Evolutionary conservation across 2,797 vertebrate species (phyloP).

Genomic region (Phoxinus dragarum): DNA sequence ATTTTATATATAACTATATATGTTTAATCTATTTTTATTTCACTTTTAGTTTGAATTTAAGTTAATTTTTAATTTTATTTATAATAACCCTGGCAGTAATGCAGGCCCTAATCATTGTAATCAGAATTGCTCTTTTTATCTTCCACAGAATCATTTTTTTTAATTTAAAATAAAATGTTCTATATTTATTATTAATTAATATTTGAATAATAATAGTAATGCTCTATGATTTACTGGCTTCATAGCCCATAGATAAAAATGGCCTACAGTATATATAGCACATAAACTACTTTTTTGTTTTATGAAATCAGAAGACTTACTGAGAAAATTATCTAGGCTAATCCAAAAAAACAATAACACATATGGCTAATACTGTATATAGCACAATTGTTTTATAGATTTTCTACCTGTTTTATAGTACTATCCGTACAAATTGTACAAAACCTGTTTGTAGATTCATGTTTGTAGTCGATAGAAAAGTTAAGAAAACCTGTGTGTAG

Average conservation of each 20-base stretch:
- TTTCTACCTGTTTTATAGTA: background rate
- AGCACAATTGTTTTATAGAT: background rate
- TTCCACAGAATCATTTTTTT: background rate
- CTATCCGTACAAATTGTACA: background rate
- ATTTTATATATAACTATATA: background rate
- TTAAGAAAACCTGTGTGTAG: background rate
- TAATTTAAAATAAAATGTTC: background rate
- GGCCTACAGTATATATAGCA: background rate
- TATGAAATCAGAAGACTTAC: background rate
- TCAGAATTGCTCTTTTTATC: background rate
- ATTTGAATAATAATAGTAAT: background rate
- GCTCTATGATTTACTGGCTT: background rate
- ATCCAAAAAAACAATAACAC: background rate
- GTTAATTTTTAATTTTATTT: background rate
- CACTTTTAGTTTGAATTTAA: background rate
- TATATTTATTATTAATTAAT: background rate
- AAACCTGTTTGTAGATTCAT: background rate
- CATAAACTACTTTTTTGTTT: background rate
- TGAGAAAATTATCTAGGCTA: background rate
- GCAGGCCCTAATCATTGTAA: background rate
- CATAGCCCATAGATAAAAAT: background rate
- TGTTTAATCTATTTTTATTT: background rate
- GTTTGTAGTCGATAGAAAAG: background rate
- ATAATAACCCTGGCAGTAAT: too few species aligned
- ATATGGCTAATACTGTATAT: too few species aligned